A percentile compares a stretch with the other conserved stretches of the same genome.
Evolutionary conservation across 2,113 vertebrate genomes (phyloP).

Genomic region (Salvelinus sp.): DNA sequence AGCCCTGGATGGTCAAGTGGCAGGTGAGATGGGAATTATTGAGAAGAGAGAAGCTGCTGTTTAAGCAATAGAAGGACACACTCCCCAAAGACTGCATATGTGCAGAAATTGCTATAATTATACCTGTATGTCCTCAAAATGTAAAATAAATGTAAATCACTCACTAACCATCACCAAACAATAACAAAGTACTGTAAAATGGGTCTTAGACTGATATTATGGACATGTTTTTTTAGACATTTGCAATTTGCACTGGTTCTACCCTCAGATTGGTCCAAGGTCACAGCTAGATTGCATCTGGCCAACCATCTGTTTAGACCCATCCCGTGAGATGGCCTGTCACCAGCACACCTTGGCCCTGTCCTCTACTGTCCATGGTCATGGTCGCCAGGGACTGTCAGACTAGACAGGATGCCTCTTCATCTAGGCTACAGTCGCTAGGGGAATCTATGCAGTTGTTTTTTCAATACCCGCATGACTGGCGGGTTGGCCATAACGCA

Average conservation of each 20-base stretch:
- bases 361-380: conserved; percentile 60
- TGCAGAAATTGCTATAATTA: neutral
- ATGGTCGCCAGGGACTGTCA: conserved; percentile 23
- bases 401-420: conserved; percentile 19
- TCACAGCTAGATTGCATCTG: conserved; percentile 66
- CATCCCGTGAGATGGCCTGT: conserved; percentile 56
- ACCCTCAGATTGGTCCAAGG: conserved; percentile 61
- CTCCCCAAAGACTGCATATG: neutral
- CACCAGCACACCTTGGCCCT: conserved; percentile 49
- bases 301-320: conserved; percentile 69
- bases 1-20: neutral
- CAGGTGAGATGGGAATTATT: too few species aligned
- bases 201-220: neutral
- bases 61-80: neutral
- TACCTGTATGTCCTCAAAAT: neutral
- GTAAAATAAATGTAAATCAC: neutral
- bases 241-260: conserved; percentile 37
- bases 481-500: too few species aligned
- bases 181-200: neutral
- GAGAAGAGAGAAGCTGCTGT: neutral
- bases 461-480: neutral
- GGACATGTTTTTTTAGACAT: conserved; percentile 25
- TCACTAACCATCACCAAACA: neutral
- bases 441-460: neutral
- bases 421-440: conserved; percentile 12